phyloP scores from a whole-genome alignment of 2,797 vertebrate genomes.

The Mustela erminea region DNA sequence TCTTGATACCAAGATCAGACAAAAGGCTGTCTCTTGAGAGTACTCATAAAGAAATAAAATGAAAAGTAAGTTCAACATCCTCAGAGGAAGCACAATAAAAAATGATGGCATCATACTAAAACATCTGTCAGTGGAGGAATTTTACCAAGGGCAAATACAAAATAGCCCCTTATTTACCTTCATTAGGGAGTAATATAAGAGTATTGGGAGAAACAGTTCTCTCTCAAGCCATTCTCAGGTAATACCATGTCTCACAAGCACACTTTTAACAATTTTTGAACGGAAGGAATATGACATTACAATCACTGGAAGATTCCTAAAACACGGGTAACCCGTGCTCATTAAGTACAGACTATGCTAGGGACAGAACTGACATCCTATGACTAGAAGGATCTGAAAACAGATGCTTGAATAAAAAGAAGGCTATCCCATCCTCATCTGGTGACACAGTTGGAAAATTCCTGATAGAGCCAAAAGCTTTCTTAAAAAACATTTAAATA shows the following conservation, averaged over 20 bases:
- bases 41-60: conserved; percentile 33
- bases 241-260: background rate
- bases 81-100: conserved; percentile 9
- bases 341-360: background rate
- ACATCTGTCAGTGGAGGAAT: conserved; percentile 1
- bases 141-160: conserved; percentile 29
- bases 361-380: background rate
- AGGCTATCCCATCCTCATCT: background rate
- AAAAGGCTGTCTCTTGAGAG: background rate
- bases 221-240: background rate
- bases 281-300: background rate
- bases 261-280: conserved; percentile 19
- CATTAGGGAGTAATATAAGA: conserved; percentile 3
- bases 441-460: background rate
- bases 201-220: conserved; percentile 12
- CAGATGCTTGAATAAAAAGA: background rate
- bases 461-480: background rate
- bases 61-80: conserved; percentile 10
- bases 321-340: background rate
- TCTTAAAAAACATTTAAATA: conserved; percentile 1
- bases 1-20: background rate
- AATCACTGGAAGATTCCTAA: background rate
- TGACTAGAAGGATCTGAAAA: background rate
- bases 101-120: background rate
- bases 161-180: background rate